Evolutionary conservation across 2,888 invertebrate genomes (phyloP), one percentile per base, ranked within the genome.

Genomic region (Cacoxenus indagator): DNA sequence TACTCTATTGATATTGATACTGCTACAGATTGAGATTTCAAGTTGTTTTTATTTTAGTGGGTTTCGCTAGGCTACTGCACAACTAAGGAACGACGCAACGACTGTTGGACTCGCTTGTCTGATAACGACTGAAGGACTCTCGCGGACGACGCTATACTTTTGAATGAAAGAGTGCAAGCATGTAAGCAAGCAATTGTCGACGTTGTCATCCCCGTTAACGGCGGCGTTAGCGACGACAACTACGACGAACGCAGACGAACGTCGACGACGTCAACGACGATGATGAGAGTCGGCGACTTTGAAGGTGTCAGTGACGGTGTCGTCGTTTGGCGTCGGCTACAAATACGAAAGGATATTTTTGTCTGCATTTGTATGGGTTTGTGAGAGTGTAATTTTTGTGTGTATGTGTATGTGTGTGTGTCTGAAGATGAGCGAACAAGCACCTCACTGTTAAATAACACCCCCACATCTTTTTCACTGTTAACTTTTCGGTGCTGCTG

Each of bases 81-180:
- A 83, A 80, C 81, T 86, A 84, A 85, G 86, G 85, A 85, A 86
- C 86, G 84, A 84, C 86, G 85, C 85, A 85, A 86, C 85, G 85
- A 85, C 85, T 86, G 85, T 81, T 85, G 85, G 84, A 86, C 86
- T 85, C 85, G 85, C 85, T 86, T 85, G 85, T 86, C 85, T 85
- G 86, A 86, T 85, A 86, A 85, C 85, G 85, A 85, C 85, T 85
- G 81, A 85, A 85, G 85, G 85, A 83, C 84, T 84, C 85, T 83
- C 83, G 80, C 78, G 78, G 83, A 84, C 78, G 82, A 78, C 84
- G 82, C 83, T 81, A 82, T 80, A 83, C 78, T 83, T 81, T 81
- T 81, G 61, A 62, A 62, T 62, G 61, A 62, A 59, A 19, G 31
- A 29, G 26, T 59, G 51, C 17, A 22, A 81, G 79, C 79, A 82